Conservation (phyloP, 2,113 vertebrate genomes). For the Hydrolagus affinis region DNA sequence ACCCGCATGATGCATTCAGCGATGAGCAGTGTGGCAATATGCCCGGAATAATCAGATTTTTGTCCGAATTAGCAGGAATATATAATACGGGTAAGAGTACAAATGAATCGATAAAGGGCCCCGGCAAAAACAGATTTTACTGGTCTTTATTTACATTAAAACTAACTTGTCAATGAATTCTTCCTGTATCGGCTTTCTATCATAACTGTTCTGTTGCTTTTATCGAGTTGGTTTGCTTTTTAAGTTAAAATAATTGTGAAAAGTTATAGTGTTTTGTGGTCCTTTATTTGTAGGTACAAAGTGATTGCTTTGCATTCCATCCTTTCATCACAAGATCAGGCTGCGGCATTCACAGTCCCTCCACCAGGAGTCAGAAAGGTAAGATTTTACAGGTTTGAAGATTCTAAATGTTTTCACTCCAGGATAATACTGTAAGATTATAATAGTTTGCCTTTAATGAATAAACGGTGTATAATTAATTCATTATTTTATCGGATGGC, state of each 20-base stretch:
- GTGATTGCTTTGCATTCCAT: conserved; percentile 88
- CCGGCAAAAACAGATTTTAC: too few relatives aligned
- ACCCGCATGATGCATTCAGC: too few relatives aligned
- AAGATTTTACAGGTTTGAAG: conserved; percentile 34
- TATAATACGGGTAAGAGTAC: too few relatives aligned
- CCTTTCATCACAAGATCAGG: conserved; percentile 88
- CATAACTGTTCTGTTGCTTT: background rate
- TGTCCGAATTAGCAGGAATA: too few relatives aligned
- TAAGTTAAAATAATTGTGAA: background rate
- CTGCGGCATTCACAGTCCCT: conserved; percentile 80
- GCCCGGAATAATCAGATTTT: too few relatives aligned
- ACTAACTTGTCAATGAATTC: background rate
- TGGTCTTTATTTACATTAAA: too few relatives aligned
- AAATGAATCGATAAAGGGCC: too few relatives aligned
- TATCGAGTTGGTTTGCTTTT: background rate
- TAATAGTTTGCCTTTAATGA: background rate
- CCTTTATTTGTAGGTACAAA: conserved; percentile 62
- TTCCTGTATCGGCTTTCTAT: background rate
- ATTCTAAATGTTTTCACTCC: background rate
- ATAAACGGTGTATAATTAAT: background rate
- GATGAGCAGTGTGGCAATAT: too few relatives aligned
- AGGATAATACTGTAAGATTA: background rate
- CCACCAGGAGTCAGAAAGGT: conserved; percentile 87
- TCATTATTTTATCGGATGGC: background rate
- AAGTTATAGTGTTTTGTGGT: conserved; percentile 34